Percentiles rank a stretch among this genome's conserved stretches.
Evolutionary conservation across 2,888 invertebrate genomes (phyloP).

Genomic region (Tinea semifulvella): DNA sequence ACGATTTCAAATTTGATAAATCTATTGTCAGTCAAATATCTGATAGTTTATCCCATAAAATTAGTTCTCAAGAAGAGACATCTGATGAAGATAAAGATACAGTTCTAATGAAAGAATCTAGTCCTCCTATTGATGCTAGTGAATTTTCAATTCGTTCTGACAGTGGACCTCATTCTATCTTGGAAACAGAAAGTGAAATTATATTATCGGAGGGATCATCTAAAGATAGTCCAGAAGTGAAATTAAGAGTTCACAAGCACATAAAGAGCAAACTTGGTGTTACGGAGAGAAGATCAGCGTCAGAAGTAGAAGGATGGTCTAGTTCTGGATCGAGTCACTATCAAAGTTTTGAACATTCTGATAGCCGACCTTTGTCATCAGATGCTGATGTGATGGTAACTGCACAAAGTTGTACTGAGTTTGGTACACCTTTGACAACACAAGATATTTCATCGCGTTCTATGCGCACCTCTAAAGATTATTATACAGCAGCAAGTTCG

Average conservation of each 20-base stretch:
- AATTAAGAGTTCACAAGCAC: constrained; percentile 51
- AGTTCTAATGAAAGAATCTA: constrained; percentile 46
- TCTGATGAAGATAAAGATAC: constrained; percentile 66
- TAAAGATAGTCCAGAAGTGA: constrained; percentile 55
- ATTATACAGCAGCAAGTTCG: constrained; percentile 87
- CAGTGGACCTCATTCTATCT: constrained; percentile 60
- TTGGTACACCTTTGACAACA: constrained; percentile 85
- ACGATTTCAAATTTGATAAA: constrained; percentile 25
- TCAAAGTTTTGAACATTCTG: constrained; percentile 85
- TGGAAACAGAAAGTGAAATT: constrained; percentile 59
- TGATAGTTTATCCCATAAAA: constrained; percentile 46
- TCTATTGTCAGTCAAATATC: constrained; percentile 37
- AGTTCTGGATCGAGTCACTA: constrained; percentile 91
- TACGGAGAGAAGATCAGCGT: constrained; percentile 76
- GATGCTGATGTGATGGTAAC: constrained; percentile 84
- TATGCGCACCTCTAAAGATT: constrained; percentile 82
- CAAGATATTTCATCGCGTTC: constrained; percentile 78
- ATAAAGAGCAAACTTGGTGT: constrained; percentile 55
- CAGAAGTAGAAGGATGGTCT: constrained; percentile 82
- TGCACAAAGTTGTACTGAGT: constrained; percentile 82
- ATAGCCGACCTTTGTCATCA: constrained; percentile 85
- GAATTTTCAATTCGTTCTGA: constrained; percentile 55
- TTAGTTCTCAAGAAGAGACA: constrained; percentile 50
- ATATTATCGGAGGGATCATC: constrained; percentile 53
- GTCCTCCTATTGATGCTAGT: constrained; percentile 42